Conservation (phyloP, 2,797 vertebrate species). For the Columba guinea region DNA sequence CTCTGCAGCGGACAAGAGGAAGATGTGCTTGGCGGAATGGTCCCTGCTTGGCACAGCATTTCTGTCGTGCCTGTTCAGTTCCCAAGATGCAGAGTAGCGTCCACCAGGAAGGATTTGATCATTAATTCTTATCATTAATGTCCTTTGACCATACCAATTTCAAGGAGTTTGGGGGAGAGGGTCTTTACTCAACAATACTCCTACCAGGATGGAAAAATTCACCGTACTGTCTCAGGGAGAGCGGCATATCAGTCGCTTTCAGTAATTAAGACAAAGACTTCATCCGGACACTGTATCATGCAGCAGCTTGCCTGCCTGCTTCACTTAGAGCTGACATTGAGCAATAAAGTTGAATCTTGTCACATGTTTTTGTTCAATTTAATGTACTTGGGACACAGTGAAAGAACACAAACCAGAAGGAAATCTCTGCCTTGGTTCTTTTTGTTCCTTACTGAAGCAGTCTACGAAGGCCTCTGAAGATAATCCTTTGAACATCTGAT, state of each 20-base stretch:
- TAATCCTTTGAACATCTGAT: conserved; percentile 41
- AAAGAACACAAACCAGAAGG: conserved; percentile 14
- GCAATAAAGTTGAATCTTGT: conserved; percentile 36
- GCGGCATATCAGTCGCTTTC: background rate
- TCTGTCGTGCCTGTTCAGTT: fast-evolving
- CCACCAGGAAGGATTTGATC: background rate
- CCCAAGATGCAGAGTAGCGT: no score
- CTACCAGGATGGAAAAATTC: background rate
- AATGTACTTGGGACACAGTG: background rate
- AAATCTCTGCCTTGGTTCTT: background rate
- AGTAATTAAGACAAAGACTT: background rate
- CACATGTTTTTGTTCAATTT: conserved; percentile 54
- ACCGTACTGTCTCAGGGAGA: background rate
- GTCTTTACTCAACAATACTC: background rate
- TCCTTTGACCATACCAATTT: background rate
- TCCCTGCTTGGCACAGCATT: background rate
- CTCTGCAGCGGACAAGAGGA: background rate
- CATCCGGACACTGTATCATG: background rate
- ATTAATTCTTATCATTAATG: background rate
- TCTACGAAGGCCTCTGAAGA: background rate
- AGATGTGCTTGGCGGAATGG: background rate
- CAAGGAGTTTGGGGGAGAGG: background rate
- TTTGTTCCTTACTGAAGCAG: background rate
- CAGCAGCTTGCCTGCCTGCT: background rate
- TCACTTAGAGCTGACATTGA: conserved; percentile 1